Evolutionary conservation across 2,888 invertebrate species (phyloP).

Genomic region (Drosophila pegasa): DNA sequence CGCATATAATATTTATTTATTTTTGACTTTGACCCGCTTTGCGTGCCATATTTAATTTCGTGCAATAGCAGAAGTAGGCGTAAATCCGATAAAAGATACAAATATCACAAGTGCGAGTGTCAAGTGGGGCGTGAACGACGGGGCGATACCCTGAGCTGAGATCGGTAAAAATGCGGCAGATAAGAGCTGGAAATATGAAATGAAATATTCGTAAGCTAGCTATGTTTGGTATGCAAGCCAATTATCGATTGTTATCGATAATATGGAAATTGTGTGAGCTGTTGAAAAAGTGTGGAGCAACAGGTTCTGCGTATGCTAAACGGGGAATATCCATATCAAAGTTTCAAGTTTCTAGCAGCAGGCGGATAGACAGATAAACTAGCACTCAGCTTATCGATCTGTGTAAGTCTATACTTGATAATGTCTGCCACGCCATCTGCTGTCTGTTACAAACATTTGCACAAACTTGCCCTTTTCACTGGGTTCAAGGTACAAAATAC

Average conservation of each 20-base stretch:
- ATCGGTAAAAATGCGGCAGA: no score
- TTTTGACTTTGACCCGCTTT: conserved; percentile 76
- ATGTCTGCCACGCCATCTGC: background rate
- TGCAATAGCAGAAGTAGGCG: conserved; percentile 48
- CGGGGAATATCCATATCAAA: background rate
- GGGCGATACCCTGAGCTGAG: background rate
- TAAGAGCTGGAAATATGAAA: no score
- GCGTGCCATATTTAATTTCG: conserved; percentile 54
- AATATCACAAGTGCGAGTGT: background rate
- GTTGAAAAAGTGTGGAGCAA: background rate
- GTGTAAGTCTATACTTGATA: background rate
- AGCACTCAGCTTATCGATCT: background rate
- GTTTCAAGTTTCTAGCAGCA: background rate
- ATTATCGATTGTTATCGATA: background rate
- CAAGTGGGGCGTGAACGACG: background rate
- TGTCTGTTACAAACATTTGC: background rate
- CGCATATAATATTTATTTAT: conserved; percentile 30
- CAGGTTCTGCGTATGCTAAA: background rate
- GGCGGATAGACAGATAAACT: background rate
- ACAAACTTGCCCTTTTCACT: no score
- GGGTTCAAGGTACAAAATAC: no score
- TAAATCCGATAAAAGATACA: conserved; percentile 15
- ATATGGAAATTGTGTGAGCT: background rate
- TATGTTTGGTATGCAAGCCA: no score
- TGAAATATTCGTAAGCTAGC: no score